A percentile compares a stretch with the other conserved stretches of the same genome.
Evolutionary conservation across 37 sponge, comb jelly and placozoan genomes (phyloP).

Genomic region (Oopsacas minuta): DNA sequence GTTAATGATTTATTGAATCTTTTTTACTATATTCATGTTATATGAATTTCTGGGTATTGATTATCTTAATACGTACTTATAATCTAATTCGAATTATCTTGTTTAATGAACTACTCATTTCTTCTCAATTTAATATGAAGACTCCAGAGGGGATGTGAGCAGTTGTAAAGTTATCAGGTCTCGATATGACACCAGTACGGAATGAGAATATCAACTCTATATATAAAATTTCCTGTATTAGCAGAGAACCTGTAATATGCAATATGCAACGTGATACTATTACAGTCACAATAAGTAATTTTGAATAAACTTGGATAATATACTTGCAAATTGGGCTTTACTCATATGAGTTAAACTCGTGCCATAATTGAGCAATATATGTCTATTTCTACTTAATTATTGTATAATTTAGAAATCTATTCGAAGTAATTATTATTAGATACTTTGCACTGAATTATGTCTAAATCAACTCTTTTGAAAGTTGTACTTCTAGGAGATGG

Average conservation of each 20-base stretch:
- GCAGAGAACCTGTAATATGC: neutral
- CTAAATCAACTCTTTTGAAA: conserved; percentile 37
- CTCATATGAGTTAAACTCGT: neutral
- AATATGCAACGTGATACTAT: neutral
- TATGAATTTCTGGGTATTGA: too few species aligned
- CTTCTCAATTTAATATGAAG: too few species aligned
- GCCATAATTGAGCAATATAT: neutral
- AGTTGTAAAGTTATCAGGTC: too few species aligned
- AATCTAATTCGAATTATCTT: too few species aligned
- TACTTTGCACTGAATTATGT: neutral
- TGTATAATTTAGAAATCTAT: neutral
- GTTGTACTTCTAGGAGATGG: conserved; percentile 94
- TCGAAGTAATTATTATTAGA: neutral
- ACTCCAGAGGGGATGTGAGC: too few species aligned
- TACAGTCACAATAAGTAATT: neutral
- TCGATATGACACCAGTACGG: too few species aligned
- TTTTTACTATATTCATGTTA: too few species aligned
- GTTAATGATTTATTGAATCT: too few species aligned
- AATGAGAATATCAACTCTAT: too few species aligned
- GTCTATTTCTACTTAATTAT: neutral
- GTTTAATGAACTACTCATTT: too few species aligned
- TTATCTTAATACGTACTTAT: too few species aligned
- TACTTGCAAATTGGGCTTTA: neutral
- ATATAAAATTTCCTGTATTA: neutral
- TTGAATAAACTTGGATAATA: neutral